These are phyloP conservation scores for Phalacrocorax brasilianus DNA, from an alignment of 2,113 vertebrate species.

Conservation along the genomic window DNA sequence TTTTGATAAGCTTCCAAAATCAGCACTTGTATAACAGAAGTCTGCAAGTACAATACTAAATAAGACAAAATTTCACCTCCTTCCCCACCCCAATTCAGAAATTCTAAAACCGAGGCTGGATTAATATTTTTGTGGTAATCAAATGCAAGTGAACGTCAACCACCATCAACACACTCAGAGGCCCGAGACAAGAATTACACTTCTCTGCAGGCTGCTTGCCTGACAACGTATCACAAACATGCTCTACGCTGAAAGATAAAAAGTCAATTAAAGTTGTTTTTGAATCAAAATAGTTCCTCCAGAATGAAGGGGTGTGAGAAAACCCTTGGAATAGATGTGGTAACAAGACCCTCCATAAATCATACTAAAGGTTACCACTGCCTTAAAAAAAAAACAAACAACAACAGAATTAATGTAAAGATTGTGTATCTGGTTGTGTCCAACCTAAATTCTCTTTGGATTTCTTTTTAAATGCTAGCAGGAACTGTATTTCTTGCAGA, in stretches of 20 bases:
- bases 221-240: neutral
- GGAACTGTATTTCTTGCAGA: neutral
- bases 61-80: neutral
- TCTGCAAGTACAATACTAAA: neutral
- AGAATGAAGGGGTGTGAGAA: conserved; percentile 42
- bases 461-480: neutral
- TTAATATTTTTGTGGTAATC: neutral
- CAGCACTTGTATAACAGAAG: neutral
- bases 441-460: neutral
- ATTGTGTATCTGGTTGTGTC: neutral
- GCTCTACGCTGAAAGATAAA: neutral
- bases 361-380: neutral
- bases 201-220: neutral
- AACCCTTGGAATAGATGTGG: neutral
- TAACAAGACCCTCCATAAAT: neutral
- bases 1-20: neutral
- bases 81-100: neutral
- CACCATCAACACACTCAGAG: neutral
- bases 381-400: neutral
- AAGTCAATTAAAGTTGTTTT: neutral
- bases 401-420: neutral
- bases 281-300: neutral
- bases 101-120: neutral
- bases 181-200: neutral
- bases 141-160: neutral